Evolutionary conservation across 2,888 invertebrate genomes (phyloP), one percentile per base, ranked within the genome.

Genomic region (Trichogramma evanescens): DNA sequence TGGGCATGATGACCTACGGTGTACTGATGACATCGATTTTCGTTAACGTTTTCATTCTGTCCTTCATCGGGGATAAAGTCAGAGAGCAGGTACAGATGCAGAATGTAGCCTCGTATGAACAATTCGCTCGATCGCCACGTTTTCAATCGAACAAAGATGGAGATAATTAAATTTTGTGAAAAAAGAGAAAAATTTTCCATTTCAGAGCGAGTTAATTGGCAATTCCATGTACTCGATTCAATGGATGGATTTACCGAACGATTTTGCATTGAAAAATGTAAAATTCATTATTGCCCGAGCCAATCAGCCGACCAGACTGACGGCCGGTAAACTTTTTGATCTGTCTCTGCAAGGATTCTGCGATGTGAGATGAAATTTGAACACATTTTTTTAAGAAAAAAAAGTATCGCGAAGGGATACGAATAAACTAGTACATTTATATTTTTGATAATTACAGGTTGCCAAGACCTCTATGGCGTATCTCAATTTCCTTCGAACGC

Each of bases 311-410:
- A 67, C 70, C 4, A 68, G 65, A 51, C 63, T 74, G 39, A 71
- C 74, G 10, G 73, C 73, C 6, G 74, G 71, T 40, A 74, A 74
- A 67, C 67, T 74, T 45, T 70, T 72, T 57, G 72, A 74, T 56
- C 57, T 74, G 3, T 73, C 73, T 0, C 64, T 73, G 4, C 68
- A 69, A 64, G 70, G 71, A 60, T 74, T 74, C 56, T 70, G 71
- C 51, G 70, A 71, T 3, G 74, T 73, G 54, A 64, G 69, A 61
- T 46, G 41, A 40, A 62, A 40, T 49, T 6, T 44, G 26, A 26
- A 26, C 26, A 26, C 26, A 26, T 26, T 26, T 26, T 42, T 38
- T 7, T 26, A 13, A 43, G 57, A 50, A 26, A 26, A 26, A 26
- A 26, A 26, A 26, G 26, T 26, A 26, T 26, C 26, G 26, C 26